Evolutionary conservation across 2,888 invertebrate species (phyloP).

Genomic region (Cheilosia vernalis): DNA sequence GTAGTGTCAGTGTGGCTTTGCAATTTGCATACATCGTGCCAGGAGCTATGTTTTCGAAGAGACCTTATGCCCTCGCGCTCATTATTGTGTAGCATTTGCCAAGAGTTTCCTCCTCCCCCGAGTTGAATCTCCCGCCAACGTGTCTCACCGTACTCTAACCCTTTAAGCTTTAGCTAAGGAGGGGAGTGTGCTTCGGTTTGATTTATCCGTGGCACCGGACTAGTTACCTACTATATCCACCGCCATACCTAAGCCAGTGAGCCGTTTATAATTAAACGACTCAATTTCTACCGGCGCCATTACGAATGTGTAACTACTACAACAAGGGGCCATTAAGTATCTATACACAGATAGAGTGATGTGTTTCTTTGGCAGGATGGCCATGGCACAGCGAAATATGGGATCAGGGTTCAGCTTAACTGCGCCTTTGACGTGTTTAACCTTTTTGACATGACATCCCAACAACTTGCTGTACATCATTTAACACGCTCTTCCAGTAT

Average conservation of each 20-base stretch:
- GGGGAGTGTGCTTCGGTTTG: constrained; percentile 55
- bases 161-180: constrained; percentile 17
- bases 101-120: constrained; percentile 26
- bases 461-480: constrained; percentile 46
- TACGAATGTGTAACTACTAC: constrained; percentile 31
- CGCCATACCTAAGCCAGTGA: constrained; percentile 49
- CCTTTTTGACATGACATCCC: constrained; percentile 60
- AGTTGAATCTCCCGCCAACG: neutral
- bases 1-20: constrained; percentile 5
- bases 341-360: constrained; percentile 8
- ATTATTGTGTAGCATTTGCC: constrained; percentile 62
- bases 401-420: constrained; percentile 66
- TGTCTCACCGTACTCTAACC: constrained; percentile 7
- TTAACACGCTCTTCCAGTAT: constrained; percentile 41
- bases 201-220: constrained; percentile 70
- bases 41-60: constrained; percentile 55
- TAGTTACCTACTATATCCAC: constrained; percentile 35
- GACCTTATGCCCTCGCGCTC: constrained; percentile 60
- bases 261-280: constrained; percentile 73
- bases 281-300: constrained; percentile 62
- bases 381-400: constrained; percentile 34
- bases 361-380: constrained; percentile 44
- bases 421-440: constrained; percentile 65
- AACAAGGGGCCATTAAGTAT: neutral
- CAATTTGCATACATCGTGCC: constrained; percentile 39